Base-by-base conservation (phyloP, 2,888 invertebrate species). In the Mechanitis messenoides region DNA sequence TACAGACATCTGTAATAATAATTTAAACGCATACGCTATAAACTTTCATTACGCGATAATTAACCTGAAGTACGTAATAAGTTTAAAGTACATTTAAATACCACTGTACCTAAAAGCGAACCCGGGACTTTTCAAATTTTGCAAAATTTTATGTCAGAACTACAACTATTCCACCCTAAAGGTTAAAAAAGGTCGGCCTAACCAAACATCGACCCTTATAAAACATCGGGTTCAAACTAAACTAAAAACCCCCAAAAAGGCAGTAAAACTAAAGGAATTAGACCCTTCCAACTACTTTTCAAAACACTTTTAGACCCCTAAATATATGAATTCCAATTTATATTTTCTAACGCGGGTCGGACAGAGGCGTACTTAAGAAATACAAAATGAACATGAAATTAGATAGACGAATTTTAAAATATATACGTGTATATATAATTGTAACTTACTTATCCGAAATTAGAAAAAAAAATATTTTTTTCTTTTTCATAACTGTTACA, bases 231-330 rank as follows among this genome's bases (percentile, higher is more conserved):
- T 71, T 71, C 69, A 73, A 77, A 74, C 76, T 74, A 71, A 71
- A 72, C 78, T 84, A 87, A 89, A 89, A 88, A 88, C 79, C 80
- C 74, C 87, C 88, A 87, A 89, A 89, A 90, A 88, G 88, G 87
- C 86, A 81, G 85, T 90, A 90, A 89, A 90, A 90, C 89, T 89
- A 87, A 87, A 84, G 89, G 88, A 88, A 89, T 88, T 89, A 90
- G 84, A 80, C 77, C 76, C 76, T 80, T 75, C 75, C 80, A 86
- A 87, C 90, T 88, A 89, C 90, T 89, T 90, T 89, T 86, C 88
- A 81, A 87, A 89, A 87, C 87, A 87, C 85, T 87, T 85, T 86
- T 83, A 79, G 78, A 75, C 77, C 78, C 74, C 82, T 81, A 80
- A 87, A 89, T 89, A 87, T 88, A 89, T 85, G 87, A 85, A 85